A percentile compares a stretch with the other conserved stretches of the same genome.
These are phyloP conservation scores for Acronicta alni DNA, from an alignment of 2,888 invertebrate genomes.

Conservation along the genomic window DNA sequence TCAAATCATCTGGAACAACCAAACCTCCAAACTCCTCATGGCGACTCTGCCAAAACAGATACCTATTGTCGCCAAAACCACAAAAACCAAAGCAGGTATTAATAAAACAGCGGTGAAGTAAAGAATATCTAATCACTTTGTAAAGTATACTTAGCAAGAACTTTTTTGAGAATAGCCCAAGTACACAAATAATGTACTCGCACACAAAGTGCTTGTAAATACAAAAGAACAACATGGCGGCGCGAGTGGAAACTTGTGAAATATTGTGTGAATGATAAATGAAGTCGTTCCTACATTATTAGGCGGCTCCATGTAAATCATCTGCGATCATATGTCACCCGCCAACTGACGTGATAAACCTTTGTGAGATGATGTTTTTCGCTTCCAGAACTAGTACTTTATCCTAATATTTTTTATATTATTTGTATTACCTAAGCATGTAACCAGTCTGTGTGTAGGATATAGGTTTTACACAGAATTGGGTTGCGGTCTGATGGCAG, in stretches of 20 bases:
- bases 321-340: conserved; percentile 58
- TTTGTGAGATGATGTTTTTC: conserved; percentile 42
- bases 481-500: no score
- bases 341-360: conserved; percentile 45
- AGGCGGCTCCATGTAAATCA: conserved; percentile 63
- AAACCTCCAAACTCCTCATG: no score
- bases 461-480: no score
- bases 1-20: no score
- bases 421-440: no score
- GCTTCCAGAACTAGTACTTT: background rate
- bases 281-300: conserved; percentile 64
- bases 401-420: no score
- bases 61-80: no score
- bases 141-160: background rate
- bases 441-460: no score
- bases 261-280: conserved; percentile 76
- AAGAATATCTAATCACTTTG: background rate
- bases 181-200: background rate
- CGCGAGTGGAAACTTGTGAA: conserved; percentile 66
- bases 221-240: conserved; percentile 46
- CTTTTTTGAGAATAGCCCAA: background rate
- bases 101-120: no score
- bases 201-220: conserved; percentile 20
- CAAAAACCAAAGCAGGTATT: no score
- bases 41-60: no score